Base-by-base conservation (phyloP, 2,888 invertebrate genomes). In the Acanthosoma haemorrhoidale region DNA sequence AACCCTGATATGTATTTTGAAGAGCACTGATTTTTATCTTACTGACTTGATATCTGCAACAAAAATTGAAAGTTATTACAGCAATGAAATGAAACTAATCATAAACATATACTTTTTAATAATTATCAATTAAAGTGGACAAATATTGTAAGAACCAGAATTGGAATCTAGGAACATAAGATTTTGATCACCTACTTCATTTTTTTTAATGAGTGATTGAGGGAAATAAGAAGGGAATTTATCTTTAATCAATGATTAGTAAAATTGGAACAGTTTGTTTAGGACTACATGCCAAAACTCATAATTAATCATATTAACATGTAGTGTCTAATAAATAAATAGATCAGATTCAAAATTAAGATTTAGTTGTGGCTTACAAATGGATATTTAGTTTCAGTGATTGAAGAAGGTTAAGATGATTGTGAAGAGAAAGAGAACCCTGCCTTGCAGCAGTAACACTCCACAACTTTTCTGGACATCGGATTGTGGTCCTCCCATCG, bases 1-100 rank as follows among this genome's bases (percentile, higher is more conserved):
- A 18, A 18, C 29, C 41, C 64, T 64, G 64, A 64, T 64, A 64
- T 64, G 64, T 64, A 41, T 64, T 1, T 18, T 41, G 21, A 64
- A 64, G 64, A 64, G 64, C 64, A 64, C 64, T 41, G 41, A 11
- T 15, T 41, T 25, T 41, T 38, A 31, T 51, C 25, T 51, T 21
- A n/a, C 29, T 51, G 29, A 25, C 51, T 51, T 51, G 51, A 51
- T 25, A 51, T 51, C 51, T 51, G 51, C n/a, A 51, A 51, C 51
- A 51, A 51, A 25, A 2, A 51, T 51, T 29, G 29, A 11, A 51
- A 51, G n/a, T n/a, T n/a, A n/a, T n/a, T n/a, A n/a, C n/a, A n/a
- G n/a, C n/a, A n/a, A n/a, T n/a, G n/a, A n/a, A n/a, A n/a, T n/a
- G n/a, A n/a, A n/a, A n/a, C n/a, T n/a, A n/a, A n/a, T n/a, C n/a